These are phyloP conservation scores for Coleophora deauratella DNA, from an alignment of 2,888 invertebrate species.

Conservation along the genomic window DNA sequence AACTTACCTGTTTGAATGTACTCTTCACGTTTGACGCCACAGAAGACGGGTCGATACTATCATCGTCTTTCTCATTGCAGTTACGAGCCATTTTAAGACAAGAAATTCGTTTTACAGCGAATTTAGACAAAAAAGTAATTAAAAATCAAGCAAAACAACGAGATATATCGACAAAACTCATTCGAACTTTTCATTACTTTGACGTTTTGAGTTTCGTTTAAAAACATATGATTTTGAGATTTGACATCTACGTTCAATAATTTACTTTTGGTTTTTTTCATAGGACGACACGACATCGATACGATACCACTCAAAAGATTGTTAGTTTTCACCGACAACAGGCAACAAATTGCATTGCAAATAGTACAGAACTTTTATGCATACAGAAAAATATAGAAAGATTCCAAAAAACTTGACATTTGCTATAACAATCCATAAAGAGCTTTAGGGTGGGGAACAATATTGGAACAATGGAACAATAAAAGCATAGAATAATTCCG, in stretches of 20 bases:
- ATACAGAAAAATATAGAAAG: too few species aligned
- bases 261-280: too few species aligned
- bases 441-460: too few species aligned
- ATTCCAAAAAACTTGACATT: too few species aligned
- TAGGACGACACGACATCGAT: too few species aligned
- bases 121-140: slow-evolving; percentile 5
- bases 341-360: too few species aligned
- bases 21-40: slow-evolving; percentile 46
- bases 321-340: too few species aligned
- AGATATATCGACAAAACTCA: neutral
- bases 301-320: too few species aligned
- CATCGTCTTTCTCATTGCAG: slow-evolving; percentile 41
- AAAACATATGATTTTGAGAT: neutral
- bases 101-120: neutral
- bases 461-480: too few species aligned
- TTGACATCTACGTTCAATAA: neutral
- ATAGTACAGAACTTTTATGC: too few species aligned
- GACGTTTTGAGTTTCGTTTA: slow-evolving; percentile 6
- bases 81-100: slow-evolving; percentile 41
- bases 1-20: slow-evolving; percentile 45
- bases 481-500: too few species aligned
- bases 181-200: neutral
- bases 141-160: neutral
- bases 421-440: too few species aligned
- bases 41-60: slow-evolving; percentile 47